These are phyloP conservation scores for Pristiophorus japonicus DNA, from an alignment of 2,113 vertebrate species.

Conservation along the genomic window DNA sequence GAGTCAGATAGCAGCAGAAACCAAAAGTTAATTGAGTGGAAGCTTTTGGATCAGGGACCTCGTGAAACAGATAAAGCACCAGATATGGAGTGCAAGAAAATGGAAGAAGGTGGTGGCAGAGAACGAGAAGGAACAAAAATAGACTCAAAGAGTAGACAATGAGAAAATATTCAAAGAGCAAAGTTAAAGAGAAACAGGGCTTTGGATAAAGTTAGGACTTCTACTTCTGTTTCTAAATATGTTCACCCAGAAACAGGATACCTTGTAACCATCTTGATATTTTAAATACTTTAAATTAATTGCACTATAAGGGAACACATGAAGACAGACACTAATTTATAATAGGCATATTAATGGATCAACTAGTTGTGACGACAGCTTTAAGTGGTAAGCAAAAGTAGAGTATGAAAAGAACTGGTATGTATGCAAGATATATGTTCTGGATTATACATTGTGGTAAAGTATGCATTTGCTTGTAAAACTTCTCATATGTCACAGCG, in stretches of 20 bases:
- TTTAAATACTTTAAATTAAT: not conserved
- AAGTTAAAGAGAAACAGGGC: not conserved
- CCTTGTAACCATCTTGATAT: not conserved
- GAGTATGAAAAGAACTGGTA: not conserved
- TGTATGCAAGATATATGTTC: not conserved
- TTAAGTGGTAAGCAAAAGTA: slow-evolving; percentile 1
- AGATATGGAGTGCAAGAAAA: not conserved
- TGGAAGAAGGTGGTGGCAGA: not conserved
- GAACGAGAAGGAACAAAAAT: not conserved
- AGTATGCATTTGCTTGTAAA: not conserved
- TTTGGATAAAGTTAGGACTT: not conserved
- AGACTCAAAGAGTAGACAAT: not conserved
- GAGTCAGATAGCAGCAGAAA: not conserved
- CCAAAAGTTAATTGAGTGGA: not conserved
- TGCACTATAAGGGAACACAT: not conserved
- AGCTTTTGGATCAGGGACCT: not conserved
- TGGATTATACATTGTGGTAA: not conserved
- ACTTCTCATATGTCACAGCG: not conserved
- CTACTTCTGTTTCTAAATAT: not conserved
- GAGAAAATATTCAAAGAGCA: not conserved
- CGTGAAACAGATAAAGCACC: not conserved
- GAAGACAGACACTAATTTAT: not conserved
- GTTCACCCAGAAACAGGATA: not conserved
- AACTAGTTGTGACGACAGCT: not conserved
- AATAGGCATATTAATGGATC: not conserved